Conservation (phyloP, 2,888 invertebrate genomes). For the Drosophila rubida region DNA sequence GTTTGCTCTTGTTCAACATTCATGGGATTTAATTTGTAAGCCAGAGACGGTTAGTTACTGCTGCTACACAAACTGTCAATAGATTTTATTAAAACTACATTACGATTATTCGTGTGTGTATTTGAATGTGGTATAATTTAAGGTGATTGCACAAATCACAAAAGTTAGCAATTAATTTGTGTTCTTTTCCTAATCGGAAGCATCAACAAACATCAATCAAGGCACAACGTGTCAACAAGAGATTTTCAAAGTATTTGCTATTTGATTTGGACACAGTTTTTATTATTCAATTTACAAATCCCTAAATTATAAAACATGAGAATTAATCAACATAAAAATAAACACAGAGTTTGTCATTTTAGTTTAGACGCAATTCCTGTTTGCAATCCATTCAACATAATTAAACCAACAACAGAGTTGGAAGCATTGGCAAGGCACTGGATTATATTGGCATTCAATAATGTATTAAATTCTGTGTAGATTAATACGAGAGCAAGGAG, state of each 20-base stretch:
- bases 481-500: constrained; percentile 25
- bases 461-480: background rate
- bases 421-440: background rate
- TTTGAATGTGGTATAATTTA: background rate
- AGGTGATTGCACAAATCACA: background rate
- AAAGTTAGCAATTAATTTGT: background rate
- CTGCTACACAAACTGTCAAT: background rate
- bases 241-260: no score
- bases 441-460: background rate
- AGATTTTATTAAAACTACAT: background rate
- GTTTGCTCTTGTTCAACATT: constrained; percentile 11
- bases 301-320: no score
- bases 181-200: background rate
- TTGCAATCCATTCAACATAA: no score
- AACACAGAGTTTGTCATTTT: no score
- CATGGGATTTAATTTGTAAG: constrained; percentile 19
- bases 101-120: background rate
- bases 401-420: no score
- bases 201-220: background rate
- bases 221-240: background rate
- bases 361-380: no score
- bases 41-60: background rate
- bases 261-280: no score
- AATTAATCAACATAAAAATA: no score
- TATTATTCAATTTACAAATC: no score